These are phyloP conservation scores for Toxotes lorentzi DNA, from an alignment of 2,797 vertebrate genomes.

Conservation along the genomic window DNA sequence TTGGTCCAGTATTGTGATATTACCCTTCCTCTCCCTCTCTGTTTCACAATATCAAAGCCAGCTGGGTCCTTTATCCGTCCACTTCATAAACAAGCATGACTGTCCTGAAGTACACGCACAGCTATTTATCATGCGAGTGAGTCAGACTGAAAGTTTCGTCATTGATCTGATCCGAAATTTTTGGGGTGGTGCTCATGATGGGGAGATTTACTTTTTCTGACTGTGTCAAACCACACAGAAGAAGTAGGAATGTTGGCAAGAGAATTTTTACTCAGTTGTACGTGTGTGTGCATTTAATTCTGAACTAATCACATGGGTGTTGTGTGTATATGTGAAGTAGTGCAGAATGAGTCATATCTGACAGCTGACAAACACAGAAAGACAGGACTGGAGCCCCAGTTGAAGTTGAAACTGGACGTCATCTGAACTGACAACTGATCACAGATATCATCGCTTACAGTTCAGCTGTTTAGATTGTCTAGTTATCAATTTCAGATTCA, in stretches of 20 bases:
- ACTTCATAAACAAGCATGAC: slow-evolving; percentile 76
- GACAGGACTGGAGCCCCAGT: slow-evolving; percentile 32
- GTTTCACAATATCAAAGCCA: slow-evolving; percentile 79
- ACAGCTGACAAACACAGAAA: slow-evolving; percentile 50
- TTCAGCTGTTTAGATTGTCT: slow-evolving; percentile 41
- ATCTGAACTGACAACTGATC: slow-evolving; percentile 43
- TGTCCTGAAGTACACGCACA: slow-evolving; percentile 65
- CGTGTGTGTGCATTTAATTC: slow-evolving; percentile 12
- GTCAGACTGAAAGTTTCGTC: slow-evolving; percentile 64
- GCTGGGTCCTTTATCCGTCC: slow-evolving; percentile 78
- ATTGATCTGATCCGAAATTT: slow-evolving; percentile 60
- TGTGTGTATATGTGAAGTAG: slow-evolving; percentile 35
- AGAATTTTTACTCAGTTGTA: slow-evolving; percentile 14
- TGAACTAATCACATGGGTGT: slow-evolving; percentile 45
- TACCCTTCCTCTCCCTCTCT: slow-evolving; percentile 49
- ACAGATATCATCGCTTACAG: slow-evolving; percentile 51
- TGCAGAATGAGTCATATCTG: slow-evolving; percentile 53
- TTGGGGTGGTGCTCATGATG: slow-evolving; percentile 46
- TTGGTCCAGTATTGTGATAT: slow-evolving; percentile 53
- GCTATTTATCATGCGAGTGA: slow-evolving; percentile 68
- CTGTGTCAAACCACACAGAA: slow-evolving; percentile 37
- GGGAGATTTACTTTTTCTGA: slow-evolving; percentile 58
- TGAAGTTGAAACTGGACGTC: slow-evolving; percentile 50
- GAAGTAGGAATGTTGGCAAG: slow-evolving; percentile 44
- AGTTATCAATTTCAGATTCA: slow-evolving; percentile 42